Percentiles rank a stretch among this genome's conserved stretches.
Conservation (phyloP, 2,888 invertebrate genomes). For the Anoncus sp. region DNA sequence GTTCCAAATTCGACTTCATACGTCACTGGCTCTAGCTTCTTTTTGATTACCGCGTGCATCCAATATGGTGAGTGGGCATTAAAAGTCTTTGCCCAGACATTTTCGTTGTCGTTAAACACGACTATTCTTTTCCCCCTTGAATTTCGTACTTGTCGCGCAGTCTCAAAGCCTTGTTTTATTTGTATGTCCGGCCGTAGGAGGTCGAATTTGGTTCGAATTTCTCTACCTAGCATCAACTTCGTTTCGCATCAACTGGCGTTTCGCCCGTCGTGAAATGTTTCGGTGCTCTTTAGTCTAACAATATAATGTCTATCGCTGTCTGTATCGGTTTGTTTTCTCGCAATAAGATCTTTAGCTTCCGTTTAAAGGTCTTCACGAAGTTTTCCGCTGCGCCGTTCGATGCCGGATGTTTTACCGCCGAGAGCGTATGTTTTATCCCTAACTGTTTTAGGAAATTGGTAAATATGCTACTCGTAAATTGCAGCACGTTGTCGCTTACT, state of each 20-base stretch:
- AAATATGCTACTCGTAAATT: constrained; percentile 49
- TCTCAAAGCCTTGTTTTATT: constrained; percentile 9
- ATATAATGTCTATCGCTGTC: constrained; percentile 17
- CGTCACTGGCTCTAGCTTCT: constrained; percentile 49
- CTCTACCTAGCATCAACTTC: constrained; percentile 14
- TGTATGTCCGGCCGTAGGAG: background rate
- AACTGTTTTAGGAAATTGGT: constrained; percentile 48
- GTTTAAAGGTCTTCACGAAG: constrained; percentile 62
- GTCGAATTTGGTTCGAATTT: too few species aligned
- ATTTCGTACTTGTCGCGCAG: constrained; percentile 30
- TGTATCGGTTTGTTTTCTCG: constrained; percentile 5
- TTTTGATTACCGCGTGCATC: constrained; percentile 28
- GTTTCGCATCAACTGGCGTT: too few species aligned
- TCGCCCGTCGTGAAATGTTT: constrained; percentile 46
- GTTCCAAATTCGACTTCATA: constrained; percentile 31
- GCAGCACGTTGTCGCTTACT: constrained; percentile 57
- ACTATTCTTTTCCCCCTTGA: constrained; percentile 40
- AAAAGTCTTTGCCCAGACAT: constrained; percentile 49
- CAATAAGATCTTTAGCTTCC: constrained; percentile 35
- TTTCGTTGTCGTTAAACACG: constrained; percentile 17
- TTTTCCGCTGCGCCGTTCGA: constrained; percentile 63
- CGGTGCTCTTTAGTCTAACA: constrained; percentile 47
- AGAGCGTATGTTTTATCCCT: constrained; percentile 55
- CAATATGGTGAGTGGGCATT: constrained; percentile 27
- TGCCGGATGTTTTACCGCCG: constrained; percentile 45